phyloP scores from a whole-genome alignment of 1,140 invertebrate genomes.

The Trachymyrmex septentrionalis region DNA sequence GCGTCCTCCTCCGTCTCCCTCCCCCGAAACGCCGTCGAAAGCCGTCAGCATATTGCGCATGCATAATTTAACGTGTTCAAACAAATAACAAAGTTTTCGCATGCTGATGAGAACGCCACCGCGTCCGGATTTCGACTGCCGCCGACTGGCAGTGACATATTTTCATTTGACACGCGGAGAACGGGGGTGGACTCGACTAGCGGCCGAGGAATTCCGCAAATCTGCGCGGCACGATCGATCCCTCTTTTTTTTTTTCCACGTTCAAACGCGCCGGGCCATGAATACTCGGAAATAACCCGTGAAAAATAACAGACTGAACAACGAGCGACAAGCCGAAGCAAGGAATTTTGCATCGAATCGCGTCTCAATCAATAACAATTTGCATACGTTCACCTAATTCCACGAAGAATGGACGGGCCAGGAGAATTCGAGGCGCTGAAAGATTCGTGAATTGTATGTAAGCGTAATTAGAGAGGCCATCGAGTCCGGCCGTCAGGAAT shows the following conservation, averaged over 20 bases:
- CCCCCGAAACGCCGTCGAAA: slow-evolving; percentile 65
- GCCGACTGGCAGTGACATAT: slow-evolving; percentile 84
- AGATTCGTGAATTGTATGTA: slow-evolving; percentile 61
- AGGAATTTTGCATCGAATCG: slow-evolving; percentile 23
- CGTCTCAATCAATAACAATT: slow-evolving; percentile 48
- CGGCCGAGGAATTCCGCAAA: slow-evolving; percentile 46
- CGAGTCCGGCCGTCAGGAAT: slow-evolving; percentile 22
- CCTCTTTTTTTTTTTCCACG: slow-evolving; percentile 22
- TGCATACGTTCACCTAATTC: slow-evolving; percentile 43
- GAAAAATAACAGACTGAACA: slow-evolving; percentile 48
- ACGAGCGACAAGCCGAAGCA: slow-evolving; percentile 27
- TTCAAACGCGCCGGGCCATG: slow-evolving; percentile 51
- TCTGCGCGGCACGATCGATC: slow-evolving; percentile 48
- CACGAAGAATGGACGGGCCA: slow-evolving; percentile 6
- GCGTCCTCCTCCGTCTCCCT: slow-evolving; percentile 10
- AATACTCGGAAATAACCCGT: slow-evolving; percentile 48
- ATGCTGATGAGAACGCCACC: slow-evolving; percentile 82
- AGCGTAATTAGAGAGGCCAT: slow-evolving; percentile 61
- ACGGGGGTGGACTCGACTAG: slow-evolving; percentile 53
- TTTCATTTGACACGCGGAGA: slow-evolving; percentile 80
- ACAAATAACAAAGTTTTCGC: slow-evolving; percentile 86
- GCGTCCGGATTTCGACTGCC: slow-evolving; percentile 81
- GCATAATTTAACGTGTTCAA: slow-evolving; percentile 86
- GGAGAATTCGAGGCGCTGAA: slow-evolving; percentile 20
- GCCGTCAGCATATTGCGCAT: slow-evolving; percentile 85